Conservation (phyloP, 2,888 invertebrate species). For the Opisthograptis luteolata region DNA sequence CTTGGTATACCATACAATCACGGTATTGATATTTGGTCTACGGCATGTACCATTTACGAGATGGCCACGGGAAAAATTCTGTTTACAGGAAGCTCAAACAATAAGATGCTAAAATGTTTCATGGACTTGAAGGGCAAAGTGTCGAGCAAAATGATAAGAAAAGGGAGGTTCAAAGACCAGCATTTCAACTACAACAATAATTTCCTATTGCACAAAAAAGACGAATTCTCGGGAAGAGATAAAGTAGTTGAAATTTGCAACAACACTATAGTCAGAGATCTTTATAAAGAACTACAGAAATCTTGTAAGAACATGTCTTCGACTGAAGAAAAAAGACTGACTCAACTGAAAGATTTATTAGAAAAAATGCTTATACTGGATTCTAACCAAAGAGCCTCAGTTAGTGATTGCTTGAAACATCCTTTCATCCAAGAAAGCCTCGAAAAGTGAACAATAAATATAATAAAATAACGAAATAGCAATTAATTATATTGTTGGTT, state of each 20-base stretch:
- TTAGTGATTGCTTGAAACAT: constrained; percentile 95
- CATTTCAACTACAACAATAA: constrained; percentile 98
- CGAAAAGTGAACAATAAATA: constrained; percentile 45
- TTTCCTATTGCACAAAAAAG: constrained; percentile 98
- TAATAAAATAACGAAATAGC: constrained; percentile 26
- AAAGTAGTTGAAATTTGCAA: constrained; percentile 96
- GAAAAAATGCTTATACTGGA: constrained; percentile 96
- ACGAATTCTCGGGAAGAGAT: constrained; percentile 98
- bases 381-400: constrained; percentile 93
- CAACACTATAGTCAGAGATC: constrained; percentile 91
- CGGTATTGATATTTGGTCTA: constrained; percentile 99
- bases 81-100: constrained; percentile 98
- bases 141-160: constrained; percentile 96
- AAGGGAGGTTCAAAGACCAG: constrained; percentile 97
- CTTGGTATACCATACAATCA: constrained; percentile 97
- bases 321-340: constrained; percentile 94
- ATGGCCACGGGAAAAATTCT: constrained; percentile 98
- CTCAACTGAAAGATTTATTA: constrained; percentile 95
- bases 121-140: constrained; percentile 99
- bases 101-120: constrained; percentile 99
- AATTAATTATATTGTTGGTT: constrained; percentile 4
- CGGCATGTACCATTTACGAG: constrained; percentile 99
- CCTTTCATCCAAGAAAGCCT: constrained; percentile 89
- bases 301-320: constrained; percentile 91
- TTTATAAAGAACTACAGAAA: constrained; percentile 94